Evolutionary conservation across 2,797 vertebrate species (phyloP).

Genomic region (Pipistrellus nathusii): DNA sequence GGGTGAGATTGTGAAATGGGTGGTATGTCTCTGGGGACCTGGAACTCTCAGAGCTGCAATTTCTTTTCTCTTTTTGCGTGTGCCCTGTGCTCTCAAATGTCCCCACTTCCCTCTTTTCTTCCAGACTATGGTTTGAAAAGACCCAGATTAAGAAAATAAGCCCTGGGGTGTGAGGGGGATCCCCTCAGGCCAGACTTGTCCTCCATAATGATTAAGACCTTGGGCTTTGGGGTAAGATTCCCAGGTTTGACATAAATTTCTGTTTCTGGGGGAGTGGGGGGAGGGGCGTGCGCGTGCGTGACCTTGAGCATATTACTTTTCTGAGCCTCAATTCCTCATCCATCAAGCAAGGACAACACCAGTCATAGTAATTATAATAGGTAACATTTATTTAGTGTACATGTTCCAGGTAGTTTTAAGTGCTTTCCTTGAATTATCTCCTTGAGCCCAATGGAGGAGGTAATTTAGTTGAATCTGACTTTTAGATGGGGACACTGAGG

Average conservation of each 20-base stretch:
- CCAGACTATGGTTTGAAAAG: background rate
- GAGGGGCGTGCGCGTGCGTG: background rate
- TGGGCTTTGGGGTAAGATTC: background rate
- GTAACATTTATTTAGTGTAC: background rate
- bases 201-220: background rate
- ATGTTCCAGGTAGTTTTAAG: background rate
- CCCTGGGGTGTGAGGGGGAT: background rate
- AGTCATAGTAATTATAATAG: background rate
- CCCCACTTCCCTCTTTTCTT: background rate
- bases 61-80: background rate
- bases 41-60: background rate
- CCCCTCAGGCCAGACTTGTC: background rate
- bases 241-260: constrained; percentile 15
- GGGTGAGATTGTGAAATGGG: background rate
- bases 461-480: background rate
- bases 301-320: background rate
- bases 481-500: background rate
- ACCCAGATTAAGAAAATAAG: background rate
- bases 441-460: background rate
- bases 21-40: background rate
- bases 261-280: background rate
- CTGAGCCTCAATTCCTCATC: background rate
- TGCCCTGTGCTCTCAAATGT: background rate
- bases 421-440: background rate
- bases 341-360: background rate